Percentiles rank a stretch among this genome's conserved stretches.
phyloP scores from a whole-genome alignment of 2,888 invertebrate species.

The Amiota minor region DNA sequence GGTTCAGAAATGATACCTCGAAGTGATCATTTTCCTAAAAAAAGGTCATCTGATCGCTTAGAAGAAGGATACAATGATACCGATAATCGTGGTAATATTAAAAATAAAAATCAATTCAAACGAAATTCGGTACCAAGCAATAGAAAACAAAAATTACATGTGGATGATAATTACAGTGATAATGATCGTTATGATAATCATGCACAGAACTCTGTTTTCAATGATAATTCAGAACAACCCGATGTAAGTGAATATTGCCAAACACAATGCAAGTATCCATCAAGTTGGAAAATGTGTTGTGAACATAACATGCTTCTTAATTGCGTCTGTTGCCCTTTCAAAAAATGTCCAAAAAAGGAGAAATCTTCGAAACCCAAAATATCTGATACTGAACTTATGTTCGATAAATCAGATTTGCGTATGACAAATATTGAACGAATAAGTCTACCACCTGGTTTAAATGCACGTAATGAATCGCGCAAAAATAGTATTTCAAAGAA shows the following conservation, averaged over 20 bases:
- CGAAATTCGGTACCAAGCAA: no score
- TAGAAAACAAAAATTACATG: no score
- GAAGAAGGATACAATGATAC: no score
- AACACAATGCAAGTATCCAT: conserved; percentile 12
- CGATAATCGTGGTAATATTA: no score
- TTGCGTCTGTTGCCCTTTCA: background rate
- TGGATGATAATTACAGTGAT: no score
- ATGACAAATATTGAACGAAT: conserved; percentile 8
- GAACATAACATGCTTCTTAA: background rate
- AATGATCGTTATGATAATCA: no score
- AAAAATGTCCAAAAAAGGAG: background rate
- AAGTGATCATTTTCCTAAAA: no score
- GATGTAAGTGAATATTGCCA: background rate
- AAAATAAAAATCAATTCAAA: no score
- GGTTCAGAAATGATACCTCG: no score
- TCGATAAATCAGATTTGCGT: conserved; percentile 5
- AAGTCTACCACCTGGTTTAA: conserved; percentile 5
- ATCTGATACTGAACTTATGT: background rate
- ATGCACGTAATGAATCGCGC: background rate
- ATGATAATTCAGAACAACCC: no score
- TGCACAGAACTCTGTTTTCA: no score
- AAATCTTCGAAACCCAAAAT: background rate
- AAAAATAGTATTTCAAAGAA: background rate
- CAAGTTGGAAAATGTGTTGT: conserved; percentile 21
- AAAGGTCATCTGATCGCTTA: no score